Evolutionary conservation across 2,113 vertebrate genomes (phyloP), one percentile per base, ranked within the genome.

Genomic region (Engraulis encrasicolus): DNA sequence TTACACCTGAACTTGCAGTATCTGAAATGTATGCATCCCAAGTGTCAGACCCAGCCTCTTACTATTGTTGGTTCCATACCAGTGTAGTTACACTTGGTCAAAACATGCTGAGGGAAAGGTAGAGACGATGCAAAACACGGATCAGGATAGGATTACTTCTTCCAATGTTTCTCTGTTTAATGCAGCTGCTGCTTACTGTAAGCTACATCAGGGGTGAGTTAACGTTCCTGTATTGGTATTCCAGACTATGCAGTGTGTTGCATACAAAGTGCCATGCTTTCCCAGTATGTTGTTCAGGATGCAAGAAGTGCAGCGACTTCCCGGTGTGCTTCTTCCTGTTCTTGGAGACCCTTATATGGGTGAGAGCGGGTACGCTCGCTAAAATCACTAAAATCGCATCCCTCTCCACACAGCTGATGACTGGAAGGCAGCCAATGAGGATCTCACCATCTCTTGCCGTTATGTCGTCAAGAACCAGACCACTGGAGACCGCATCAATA

Each of bases 361-460:
- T 58, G 19, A 58, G n/a, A n/a, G 54, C 66, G 34, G 66, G 14
- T 31, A 74, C 34, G 27, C 54, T 58, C n/a, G 54, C 54, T 58
- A 58, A 66, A 66, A n/a, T 15, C 40, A 45, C 40, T 45, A 9
- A 40, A 19, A 15, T n/a, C 48, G 20, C 27, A 3, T n/a, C 9
- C 17, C 54, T 45, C 37, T 14, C 19, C 7, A 71, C 66, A 0
- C 84, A 99, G 98, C 95, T 87, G 88, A 94, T 0, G 96, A 97
- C 50, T 99, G 98, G 98, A 95, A 95, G 48, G 93, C 95, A 0
- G 95, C 87, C 48, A 98, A 96, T 0, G 49, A 95, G 79, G 95
- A 96, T 9, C 95, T 95, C 58, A 94, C 95, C 61, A 96, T 97
- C 87, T 97, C 97, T 84, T 96, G 94, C 49, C 97, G 97, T 50